A percentile compares a stretch with the other conserved stretches of the same genome.
Conservation (phyloP, 2,113 vertebrate genomes). For the Aegithalos caudatus region DNA sequence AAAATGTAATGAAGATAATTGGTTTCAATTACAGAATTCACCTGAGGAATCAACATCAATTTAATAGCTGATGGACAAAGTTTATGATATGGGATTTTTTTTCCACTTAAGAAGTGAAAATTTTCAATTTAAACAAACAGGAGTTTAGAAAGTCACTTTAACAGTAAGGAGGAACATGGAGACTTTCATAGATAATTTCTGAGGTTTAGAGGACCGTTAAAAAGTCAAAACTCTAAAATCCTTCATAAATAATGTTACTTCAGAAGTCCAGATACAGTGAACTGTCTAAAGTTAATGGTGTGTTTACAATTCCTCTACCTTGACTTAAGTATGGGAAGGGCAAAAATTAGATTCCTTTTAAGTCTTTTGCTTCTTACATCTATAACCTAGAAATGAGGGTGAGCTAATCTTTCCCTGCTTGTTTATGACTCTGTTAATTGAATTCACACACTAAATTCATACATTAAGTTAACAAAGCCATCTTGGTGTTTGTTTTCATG, state of each 20-base stretch:
- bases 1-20: slow-evolving; percentile 23
- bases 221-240: not conserved
- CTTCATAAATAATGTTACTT: not conserved
- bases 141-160: not conserved
- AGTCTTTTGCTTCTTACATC: not conserved
- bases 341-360: not conserved
- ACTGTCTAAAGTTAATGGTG: not conserved
- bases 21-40: slow-evolving; percentile 21
- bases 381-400: not conserved
- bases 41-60: not conserved
- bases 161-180: not conserved
- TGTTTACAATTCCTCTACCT: not conserved
- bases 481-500: not conserved
- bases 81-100: not conserved
- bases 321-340: not conserved
- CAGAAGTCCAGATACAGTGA: not conserved
- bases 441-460: not conserved
- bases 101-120: not conserved
- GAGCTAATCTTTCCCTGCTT: not conserved
- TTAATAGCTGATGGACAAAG: not conserved
- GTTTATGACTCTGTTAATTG: not conserved
- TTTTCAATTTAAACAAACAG: not conserved
- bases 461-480: not conserved
- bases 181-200: not conserved
- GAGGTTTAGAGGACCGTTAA: not conserved